These are phyloP conservation scores for Alosa alosa DNA, from an alignment of 2,113 vertebrate species.

Conservation along the genomic window DNA sequence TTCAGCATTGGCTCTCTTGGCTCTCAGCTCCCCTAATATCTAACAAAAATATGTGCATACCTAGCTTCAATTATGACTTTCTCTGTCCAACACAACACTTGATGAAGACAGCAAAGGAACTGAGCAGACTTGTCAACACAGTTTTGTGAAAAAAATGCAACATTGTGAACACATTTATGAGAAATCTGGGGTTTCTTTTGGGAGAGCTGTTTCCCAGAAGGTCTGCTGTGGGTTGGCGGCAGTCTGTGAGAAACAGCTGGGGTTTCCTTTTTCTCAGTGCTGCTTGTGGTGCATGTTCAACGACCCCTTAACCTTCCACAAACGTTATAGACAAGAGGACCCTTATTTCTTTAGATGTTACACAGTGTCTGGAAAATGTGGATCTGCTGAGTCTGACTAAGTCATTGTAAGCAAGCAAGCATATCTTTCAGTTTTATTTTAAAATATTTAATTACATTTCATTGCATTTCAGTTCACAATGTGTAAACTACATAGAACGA, in stretches of 20 bases:
- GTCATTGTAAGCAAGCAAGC: neutral
- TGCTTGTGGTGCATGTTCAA: conserved; percentile 22
- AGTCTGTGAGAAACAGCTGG: conserved; percentile 37
- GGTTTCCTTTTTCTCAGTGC: conserved; percentile 33
- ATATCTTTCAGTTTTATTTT: neutral
- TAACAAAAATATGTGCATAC: neutral
- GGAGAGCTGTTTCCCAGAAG: conserved; percentile 33
- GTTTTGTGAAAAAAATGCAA: conserved; percentile 24
- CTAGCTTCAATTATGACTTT: neutral
- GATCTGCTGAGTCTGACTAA: neutral
- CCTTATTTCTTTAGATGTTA: neutral
- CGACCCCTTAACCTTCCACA: neutral
- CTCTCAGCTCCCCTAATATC: neutral
- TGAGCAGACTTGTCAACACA: conserved; percentile 20
- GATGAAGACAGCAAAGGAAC: conserved; percentile 1
- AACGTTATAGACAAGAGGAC: conserved; percentile 4
- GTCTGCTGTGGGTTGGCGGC: conserved; percentile 40
- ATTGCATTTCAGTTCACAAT: neutral
- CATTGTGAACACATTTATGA: conserved; percentile 40
- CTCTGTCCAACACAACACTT: neutral
- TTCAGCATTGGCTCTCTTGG: neutral
- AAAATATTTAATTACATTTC: neutral
- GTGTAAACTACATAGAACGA: neutral
- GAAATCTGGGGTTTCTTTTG: conserved; percentile 38
- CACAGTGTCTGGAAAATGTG: neutral